These are phyloP conservation scores for Acanthiza pusilla DNA, from an alignment of 2,797 vertebrate genomes.

Conservation along the genomic window DNA sequence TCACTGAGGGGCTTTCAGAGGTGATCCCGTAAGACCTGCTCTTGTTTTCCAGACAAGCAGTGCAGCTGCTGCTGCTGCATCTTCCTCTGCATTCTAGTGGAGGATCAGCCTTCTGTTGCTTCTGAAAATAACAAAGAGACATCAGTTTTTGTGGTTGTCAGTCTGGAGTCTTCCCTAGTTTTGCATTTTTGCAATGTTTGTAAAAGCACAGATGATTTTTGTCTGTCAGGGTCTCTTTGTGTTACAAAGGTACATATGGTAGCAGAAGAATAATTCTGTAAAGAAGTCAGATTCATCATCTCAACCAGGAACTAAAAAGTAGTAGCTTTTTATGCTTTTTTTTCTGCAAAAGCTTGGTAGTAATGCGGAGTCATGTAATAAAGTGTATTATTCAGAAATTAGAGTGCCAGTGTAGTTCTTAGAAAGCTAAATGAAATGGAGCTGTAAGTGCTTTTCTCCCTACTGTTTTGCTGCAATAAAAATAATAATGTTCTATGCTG, in stretches of 20 bases:
- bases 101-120: background rate
- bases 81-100: background rate
- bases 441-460: background rate
- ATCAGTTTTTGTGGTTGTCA: background rate
- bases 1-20: background rate
- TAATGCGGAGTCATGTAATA: background rate
- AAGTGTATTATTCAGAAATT: background rate
- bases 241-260: background rate
- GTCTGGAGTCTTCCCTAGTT: background rate
- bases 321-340: background rate
- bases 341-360: background rate
- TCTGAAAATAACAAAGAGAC: background rate
- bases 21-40: background rate
- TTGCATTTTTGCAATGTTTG: background rate
- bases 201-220: constrained; percentile 13
- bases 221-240: background rate
- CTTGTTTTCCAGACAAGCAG: background rate
- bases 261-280: background rate
- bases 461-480: background rate
- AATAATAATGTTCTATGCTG: background rate
- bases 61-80: background rate
- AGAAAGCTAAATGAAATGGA: background rate
- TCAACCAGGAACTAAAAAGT: background rate
- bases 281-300: background rate
- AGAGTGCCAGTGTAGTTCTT: background rate